Evolutionary conservation across 2,113 vertebrate genomes (phyloP).

Genomic region (Trematomus loennbergii): DNA sequence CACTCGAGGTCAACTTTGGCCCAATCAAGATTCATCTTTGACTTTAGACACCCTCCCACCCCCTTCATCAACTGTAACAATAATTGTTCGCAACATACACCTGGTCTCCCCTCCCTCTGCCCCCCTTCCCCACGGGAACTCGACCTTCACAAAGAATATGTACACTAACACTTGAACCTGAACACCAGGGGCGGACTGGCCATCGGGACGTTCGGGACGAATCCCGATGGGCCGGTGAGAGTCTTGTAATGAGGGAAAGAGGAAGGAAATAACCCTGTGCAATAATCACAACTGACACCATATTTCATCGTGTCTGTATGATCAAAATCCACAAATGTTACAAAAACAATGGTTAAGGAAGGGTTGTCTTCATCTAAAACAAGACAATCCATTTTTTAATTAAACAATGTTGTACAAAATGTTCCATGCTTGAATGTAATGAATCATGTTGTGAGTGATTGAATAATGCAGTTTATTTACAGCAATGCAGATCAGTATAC

Average conservation of each 20-base stretch:
- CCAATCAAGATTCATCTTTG: too few relatives aligned
- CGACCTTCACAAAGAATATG: too few relatives aligned
- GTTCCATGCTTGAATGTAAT: neutral
- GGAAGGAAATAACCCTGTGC: neutral
- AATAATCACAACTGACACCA: neutral
- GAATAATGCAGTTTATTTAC: slow-evolving; percentile 51
- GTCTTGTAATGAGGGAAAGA: neutral
- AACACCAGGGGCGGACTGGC: too few relatives aligned
- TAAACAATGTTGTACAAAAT: slow-evolving; percentile 6
- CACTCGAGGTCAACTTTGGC: too few relatives aligned
- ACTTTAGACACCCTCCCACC: too few relatives aligned
- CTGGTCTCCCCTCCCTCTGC: too few relatives aligned
- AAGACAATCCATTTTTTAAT: neutral
- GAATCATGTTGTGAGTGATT: neutral
- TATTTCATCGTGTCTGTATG: neutral
- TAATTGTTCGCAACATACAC: too few relatives aligned
- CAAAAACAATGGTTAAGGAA: neutral
- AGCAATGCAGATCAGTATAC: neutral
- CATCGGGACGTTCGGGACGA: too few relatives aligned
- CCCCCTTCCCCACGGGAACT: too few relatives aligned
- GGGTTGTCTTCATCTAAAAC: neutral
- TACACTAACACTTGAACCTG: too few relatives aligned
- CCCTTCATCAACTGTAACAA: too few relatives aligned
- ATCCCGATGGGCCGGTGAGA: too few relatives aligned
- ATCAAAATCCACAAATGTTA: neutral